Evolutionary conservation across 1,140 invertebrate genomes (phyloP).

Genomic region (Periplaneta americana): DNA sequence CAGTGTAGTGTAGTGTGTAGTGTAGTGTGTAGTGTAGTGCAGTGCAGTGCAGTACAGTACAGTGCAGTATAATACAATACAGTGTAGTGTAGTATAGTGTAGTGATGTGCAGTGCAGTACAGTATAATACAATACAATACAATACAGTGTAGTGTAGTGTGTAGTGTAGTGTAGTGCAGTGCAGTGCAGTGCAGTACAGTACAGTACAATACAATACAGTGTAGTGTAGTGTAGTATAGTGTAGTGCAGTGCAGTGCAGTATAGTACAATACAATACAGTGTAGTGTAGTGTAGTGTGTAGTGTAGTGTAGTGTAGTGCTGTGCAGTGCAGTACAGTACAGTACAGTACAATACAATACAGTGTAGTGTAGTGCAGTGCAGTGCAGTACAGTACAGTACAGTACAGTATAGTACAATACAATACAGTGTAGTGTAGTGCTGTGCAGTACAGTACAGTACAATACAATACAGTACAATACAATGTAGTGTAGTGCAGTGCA

Average conservation of each 20-base stretch:
- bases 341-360: not conserved
- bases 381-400: not conserved
- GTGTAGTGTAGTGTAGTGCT: not conserved
- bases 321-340: not conserved
- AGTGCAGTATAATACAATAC: not conserved
- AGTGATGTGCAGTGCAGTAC: not conserved
- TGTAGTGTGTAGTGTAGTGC: not conserved
- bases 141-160: too few species aligned
- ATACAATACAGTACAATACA: constrained; percentile 4
- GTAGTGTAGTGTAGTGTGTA: not conserved
- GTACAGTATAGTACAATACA: constrained; percentile 3
- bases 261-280: not conserved
- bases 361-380: not conserved
- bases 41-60: not conserved
- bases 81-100: not conserved
- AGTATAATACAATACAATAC: not conserved
- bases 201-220: not conserved
- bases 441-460: constrained; percentile 7
- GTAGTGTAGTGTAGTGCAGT: too few species aligned
- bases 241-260: not conserved
- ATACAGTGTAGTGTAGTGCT: not conserved
- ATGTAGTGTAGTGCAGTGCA: constrained; percentile 2
- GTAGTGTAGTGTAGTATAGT: not conserved
- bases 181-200: not conserved
- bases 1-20: not conserved